Base-by-base conservation (phyloP, 2,888 invertebrate genomes). In the Biston stratarius region DNA sequence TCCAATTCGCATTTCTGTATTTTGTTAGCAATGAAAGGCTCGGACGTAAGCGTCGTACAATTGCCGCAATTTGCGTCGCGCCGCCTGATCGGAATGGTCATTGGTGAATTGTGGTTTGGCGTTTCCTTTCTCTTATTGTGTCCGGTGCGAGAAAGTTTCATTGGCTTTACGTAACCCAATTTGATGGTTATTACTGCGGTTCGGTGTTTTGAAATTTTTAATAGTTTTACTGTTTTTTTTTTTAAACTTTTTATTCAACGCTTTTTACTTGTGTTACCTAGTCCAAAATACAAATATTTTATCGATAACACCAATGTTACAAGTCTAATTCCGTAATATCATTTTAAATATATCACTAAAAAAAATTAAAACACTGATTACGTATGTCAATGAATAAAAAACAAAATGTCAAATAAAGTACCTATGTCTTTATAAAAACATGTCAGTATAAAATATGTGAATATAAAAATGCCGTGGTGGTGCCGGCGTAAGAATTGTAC, bases 91-190 rank as follows among this genome's bases (percentile, higher is more conserved):
- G 71, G 60, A 63, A 69, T 71, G 69, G 61, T 66, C 64, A 64
- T 72, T 45, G 57, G 48, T 59, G 63, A 60, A 60, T 67, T 63
- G 63, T 40, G 53, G 71, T 75, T 71, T 74, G 71, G 69, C 70
- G 75, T 76, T 77, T 76, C 78, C 81, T 79, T 79, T 79, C 78
- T 78, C 78, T 77, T 74, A 69, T 72, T 66, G 64, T 69, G 67
- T 67, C 60, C 57, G 73, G 64, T 61, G 52, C 68, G 72, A 60
- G 72, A 69, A 71, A 70, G 67, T 70, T 72, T 64, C 59, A 65
- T 69, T 57, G 51, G 67, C 36, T 55, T 67, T 59, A 58, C 55
- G 56, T 67, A 60, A 67, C 42, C 38, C 60, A 36, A 62, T 60
- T 66, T 59, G 48, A 66, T 61, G 66, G 61, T 58, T 64, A 66